Base-by-base conservation (phyloP, 2,113 vertebrate genomes). In the Apodemus speciosus region DNA sequence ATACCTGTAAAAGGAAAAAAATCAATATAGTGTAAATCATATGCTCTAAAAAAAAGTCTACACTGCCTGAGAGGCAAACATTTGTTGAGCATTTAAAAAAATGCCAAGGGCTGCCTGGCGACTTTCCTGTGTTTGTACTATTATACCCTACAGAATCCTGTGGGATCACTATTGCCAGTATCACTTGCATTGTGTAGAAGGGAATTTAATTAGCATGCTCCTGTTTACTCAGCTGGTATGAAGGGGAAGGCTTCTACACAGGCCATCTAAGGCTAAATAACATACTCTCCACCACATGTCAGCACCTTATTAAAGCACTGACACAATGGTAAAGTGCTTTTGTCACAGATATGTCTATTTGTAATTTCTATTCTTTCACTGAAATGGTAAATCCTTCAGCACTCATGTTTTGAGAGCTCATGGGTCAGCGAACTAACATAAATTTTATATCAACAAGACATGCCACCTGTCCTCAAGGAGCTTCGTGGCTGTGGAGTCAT, bases 181-280 rank as follows among this genome's bases (percentile, higher is more conserved):
- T 27, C 35, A 35, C n/a, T 84, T n/a, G 21, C 58, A 81, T 73
- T 64, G 32, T n/a, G 11, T 23, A 25, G 66, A 85, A 35, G 15
- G 66, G 66, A 76, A 72, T 88, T 91, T 75, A 75, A 81, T 80
- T 81, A 88, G n/a, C 56, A 25, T 4, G 5, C 5, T 53, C 43
- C 4, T 58, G 38, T 85, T 95, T 88, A 84, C 30, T 95, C 84
- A 86, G 66, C 79, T 93, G 60, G 56, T n/a, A 89, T 20, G 72
- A 58, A 79, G 58, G 80, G 53, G 68, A 94, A 93, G 7, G 3
- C 38, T 81, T 81, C 81, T 43, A 62, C 27, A 51, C 53, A 25
- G n/a, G 53, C 72, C 18, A 68, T 68, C 32, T 32, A 75, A 83
- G 69, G 49, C 69, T 86, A 84, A 88, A 73, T 38, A 71, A 51